These are phyloP conservation scores for Scomber scombrus DNA, from an alignment of 2,113 vertebrate genomes.

Conservation along the genomic window DNA sequence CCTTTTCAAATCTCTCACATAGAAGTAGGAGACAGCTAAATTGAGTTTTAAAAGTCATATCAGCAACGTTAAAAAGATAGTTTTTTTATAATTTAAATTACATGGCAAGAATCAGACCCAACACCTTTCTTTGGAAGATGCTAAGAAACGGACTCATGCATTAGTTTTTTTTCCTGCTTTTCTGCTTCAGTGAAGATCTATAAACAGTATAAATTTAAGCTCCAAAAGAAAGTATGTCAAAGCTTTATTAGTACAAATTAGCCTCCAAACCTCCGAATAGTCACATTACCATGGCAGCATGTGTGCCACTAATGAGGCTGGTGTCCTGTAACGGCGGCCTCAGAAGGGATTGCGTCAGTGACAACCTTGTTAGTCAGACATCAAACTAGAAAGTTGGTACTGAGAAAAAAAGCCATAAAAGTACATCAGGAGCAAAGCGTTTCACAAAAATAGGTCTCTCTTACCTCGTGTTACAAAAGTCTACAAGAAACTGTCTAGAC, in stretches of 20 bases:
- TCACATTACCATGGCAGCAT: constrained; percentile 18
- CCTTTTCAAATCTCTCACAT: too few species aligned
- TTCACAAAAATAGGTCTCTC: constrained; percentile 1
- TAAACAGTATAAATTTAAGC: rapidly evolving
- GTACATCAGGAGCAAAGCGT: constrained; percentile 1
- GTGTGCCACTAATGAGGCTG: constrained; percentile 55
- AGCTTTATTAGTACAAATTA: constrained; percentile 24
- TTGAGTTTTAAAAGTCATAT: too few species aligned
- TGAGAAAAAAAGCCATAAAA: not conserved
- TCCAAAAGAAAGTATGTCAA: not conserved
- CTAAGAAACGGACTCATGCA: too few species aligned
- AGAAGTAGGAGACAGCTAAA: too few species aligned
- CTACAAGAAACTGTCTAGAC: constrained; percentile 11
- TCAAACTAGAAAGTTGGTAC: constrained; percentile 26
- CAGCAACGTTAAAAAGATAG: too few species aligned
- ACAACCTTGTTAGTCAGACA: constrained; percentile 58
- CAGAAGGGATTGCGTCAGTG: constrained; percentile 15
- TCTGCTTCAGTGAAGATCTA: not conserved
- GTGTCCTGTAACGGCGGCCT: constrained; percentile 35
- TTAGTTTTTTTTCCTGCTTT: too few species aligned
- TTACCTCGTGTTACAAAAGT: constrained; percentile 15
- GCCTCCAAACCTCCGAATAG: not conserved
- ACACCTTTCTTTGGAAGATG: too few species aligned
- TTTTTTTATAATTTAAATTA: too few species aligned
- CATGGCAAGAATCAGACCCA: too few species aligned